Evolutionary conservation across 2,113 vertebrate genomes (phyloP).

Genomic region (Hucho hucho): DNA sequence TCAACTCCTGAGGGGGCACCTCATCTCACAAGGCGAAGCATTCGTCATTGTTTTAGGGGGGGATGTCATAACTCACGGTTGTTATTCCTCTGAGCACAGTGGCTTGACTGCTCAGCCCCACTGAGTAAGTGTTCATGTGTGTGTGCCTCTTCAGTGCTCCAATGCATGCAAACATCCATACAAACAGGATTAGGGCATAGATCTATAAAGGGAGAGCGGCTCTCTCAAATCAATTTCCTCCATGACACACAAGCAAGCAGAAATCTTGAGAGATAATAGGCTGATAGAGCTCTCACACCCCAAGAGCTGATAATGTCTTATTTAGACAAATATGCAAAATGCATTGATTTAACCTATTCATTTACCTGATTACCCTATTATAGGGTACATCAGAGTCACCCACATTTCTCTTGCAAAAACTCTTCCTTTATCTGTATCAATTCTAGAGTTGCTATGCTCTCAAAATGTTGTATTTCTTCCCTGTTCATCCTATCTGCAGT

Average conservation of each 20-base stretch:
- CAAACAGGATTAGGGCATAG: conserved; percentile 19
- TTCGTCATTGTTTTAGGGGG: conserved; percentile 32
- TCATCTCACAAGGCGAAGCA: conserved; percentile 34
- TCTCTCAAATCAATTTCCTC: conserved; percentile 1
- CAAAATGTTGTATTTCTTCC: too few species aligned
- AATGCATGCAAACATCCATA: conserved; percentile 18
- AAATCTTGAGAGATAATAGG: conserved; percentile 6
- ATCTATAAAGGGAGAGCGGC: conserved; percentile 9
- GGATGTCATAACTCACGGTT: conserved; percentile 3
- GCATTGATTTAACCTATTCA: too few species aligned
- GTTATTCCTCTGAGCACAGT: conserved; percentile 31
- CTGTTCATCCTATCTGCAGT: not conserved
- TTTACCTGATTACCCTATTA: too few species aligned
- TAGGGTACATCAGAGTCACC: too few species aligned
- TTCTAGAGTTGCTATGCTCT: not conserved
- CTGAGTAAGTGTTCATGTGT: not conserved
- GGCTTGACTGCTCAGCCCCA: conserved; percentile 14
- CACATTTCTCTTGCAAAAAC: too few species aligned
- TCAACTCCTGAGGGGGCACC: not conserved
- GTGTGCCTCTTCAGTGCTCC: conserved; percentile 1
- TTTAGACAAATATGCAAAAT: too few species aligned
- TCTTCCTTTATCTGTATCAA: too few species aligned
- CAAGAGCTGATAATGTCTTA: too few species aligned
- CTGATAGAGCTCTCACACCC: too few species aligned
- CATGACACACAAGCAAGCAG: not conserved